These are phyloP conservation scores for Varroa destructor DNA, from an alignment of 1,140 invertebrate genomes.

Conservation along the genomic window DNA sequence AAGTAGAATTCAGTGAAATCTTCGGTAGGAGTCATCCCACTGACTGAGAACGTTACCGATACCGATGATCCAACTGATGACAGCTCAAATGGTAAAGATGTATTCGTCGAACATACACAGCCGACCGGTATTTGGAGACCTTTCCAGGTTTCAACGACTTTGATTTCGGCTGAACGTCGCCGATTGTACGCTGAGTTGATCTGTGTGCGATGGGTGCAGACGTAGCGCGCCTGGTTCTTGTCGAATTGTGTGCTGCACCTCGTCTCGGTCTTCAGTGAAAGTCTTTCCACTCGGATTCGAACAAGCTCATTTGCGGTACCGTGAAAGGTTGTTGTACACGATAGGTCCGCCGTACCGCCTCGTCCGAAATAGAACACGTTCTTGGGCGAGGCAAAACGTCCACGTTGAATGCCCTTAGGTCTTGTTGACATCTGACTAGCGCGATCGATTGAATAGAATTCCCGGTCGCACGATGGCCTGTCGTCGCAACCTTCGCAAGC, in stretches of 20 bases:
- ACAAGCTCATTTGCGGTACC: conserved; percentile 29
- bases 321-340: conserved; percentile 31
- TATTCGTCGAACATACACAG: conserved; percentile 20
- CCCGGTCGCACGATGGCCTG: conserved; percentile 13
- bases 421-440: background rate
- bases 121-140: conserved; percentile 8
- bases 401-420: conserved; percentile 2
- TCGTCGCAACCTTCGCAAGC: conserved; percentile 18
- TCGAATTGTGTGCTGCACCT: conserved; percentile 32
- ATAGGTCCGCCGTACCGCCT: conserved; percentile 31
- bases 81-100: conserved; percentile 23
- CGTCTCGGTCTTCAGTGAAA: conserved; percentile 28
- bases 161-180: conserved; percentile 30
- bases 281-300: conserved; percentile 27
- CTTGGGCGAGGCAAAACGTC: conserved; percentile 30
- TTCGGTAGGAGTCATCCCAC: conserved; percentile 14
- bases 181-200: conserved; percentile 28
- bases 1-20: conserved; percentile 22
- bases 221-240: conserved; percentile 26
- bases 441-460: background rate
- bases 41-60: conserved; percentile 21
- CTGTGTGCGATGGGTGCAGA: conserved; percentile 28
- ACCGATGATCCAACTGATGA: conserved; percentile 10
- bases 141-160: conserved; percentile 33
- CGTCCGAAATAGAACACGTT: conserved; percentile 34